Percentiles rank a stretch among this genome's conserved stretches.
These are phyloP conservation scores for Erinaceus europaeus DNA, from an alignment of 2,113 vertebrate genomes.

Conservation along the genomic window DNA sequence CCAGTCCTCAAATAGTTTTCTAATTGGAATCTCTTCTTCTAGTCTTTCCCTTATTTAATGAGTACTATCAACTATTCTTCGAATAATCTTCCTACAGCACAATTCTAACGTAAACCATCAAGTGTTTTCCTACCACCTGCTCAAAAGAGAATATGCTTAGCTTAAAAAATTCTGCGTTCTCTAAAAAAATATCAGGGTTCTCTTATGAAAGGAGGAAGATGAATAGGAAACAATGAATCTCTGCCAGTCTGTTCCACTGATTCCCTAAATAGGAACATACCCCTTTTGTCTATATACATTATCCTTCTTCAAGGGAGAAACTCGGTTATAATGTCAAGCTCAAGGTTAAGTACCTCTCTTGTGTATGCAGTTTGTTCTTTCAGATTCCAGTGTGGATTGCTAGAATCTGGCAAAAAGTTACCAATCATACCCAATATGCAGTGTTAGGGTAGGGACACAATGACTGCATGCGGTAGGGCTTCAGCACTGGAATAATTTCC, in stretches of 20 bases:
- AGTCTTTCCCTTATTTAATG: not conserved
- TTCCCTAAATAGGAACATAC: not conserved
- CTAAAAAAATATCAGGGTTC: not conserved
- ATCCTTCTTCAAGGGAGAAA: not conserved
- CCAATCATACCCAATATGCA: not conserved
- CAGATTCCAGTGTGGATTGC: not conserved
- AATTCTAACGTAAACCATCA: not conserved
- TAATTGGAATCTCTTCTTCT: not conserved
- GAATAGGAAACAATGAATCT: not conserved
- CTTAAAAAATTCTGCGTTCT: not conserved
- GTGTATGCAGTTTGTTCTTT: not conserved
- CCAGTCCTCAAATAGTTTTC: no score
- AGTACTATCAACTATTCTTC: not conserved
- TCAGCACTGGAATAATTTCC: not conserved
- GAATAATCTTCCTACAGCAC: not conserved
- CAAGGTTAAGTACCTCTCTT: not conserved
- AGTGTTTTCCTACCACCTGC: not conserved
- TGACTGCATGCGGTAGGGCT: not conserved
- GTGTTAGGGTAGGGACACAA: not conserved
- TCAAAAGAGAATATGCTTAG: not conserved
- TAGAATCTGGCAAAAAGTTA: not conserved
- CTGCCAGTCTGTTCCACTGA: not conserved
- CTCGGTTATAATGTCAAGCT: not conserved
- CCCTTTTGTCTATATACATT: not conserved
- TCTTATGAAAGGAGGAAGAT: not conserved